phyloP scores from a whole-genome alignment of 2,888 invertebrate species.

The Cloeon dipterum region DNA sequence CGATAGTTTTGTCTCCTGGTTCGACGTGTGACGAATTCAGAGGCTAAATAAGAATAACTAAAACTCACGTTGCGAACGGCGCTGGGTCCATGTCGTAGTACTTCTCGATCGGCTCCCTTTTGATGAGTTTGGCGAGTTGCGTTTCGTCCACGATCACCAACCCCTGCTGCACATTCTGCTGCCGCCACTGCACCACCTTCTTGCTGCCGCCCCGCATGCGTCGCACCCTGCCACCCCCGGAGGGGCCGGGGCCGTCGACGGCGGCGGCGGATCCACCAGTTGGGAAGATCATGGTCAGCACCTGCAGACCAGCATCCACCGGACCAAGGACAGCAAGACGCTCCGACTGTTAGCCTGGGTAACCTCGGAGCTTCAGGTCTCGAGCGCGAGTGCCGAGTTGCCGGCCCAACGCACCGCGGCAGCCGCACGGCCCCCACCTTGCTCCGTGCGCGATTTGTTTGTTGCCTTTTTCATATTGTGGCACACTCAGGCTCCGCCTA shows the following conservation, averaged over 20 bases:
- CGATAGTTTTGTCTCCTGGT: no score
- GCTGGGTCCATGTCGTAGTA: conserved; percentile 24
- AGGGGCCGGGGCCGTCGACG: background rate
- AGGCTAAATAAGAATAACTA: no score
- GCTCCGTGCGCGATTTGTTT: no score
- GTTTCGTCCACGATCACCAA: conserved; percentile 22
- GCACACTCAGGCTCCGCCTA: no score
- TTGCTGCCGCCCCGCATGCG: background rate
- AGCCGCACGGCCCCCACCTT: no score
- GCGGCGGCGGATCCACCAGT: background rate
- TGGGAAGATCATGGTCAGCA: background rate
- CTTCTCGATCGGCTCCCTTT: conserved; percentile 24
- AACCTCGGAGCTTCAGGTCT: conserved; percentile 1
- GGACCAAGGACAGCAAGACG: background rate
- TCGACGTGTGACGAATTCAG: no score
- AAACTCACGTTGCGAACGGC: conserved; percentile 25
- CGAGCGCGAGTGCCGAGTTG: background rate
- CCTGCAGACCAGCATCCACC: background rate
- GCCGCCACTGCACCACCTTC: conserved; percentile 20
- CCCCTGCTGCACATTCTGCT: conserved; percentile 23
- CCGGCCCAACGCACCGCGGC: background rate
- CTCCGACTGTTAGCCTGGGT: conserved; percentile 1
- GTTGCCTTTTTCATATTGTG: no score
- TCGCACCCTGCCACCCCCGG: conserved; percentile 3
- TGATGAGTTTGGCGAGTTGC: conserved; percentile 22